These are phyloP conservation scores for Mesocentrotus franciscanus DNA, from an alignment of 53 echinoderm and acorn worm species.

Conservation along the genomic window DNA sequence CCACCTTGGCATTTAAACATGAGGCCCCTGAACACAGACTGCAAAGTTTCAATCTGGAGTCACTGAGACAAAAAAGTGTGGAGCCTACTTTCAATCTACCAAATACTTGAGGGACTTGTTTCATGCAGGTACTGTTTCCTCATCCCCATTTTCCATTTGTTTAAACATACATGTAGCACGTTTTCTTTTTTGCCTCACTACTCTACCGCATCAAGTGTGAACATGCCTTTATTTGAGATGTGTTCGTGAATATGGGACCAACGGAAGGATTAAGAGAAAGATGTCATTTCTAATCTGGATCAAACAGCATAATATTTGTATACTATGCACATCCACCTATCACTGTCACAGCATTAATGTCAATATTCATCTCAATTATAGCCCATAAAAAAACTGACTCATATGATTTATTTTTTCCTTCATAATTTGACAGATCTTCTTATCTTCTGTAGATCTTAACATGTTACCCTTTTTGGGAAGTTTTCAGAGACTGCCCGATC, in stretches of 20 bases:
- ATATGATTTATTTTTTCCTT: conserved; percentile 19
- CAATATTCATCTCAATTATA: not conserved
- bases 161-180: no score
- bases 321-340: not conserved
- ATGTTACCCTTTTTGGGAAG: not conserved
- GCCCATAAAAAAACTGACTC: not conserved
- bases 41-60: no score
- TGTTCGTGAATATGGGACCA: not conserved
- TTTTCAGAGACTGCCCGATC: not conserved
- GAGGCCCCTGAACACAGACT: no score
- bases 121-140: no score
- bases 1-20: no score
- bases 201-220: no score
- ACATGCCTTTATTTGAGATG: no score
- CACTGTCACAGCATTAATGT: not conserved
- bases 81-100: no score
- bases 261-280: not conserved
- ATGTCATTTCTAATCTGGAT: not conserved
- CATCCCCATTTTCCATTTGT: no score
- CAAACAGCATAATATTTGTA: not conserved
- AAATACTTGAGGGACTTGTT: no score
- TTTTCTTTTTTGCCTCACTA: no score
- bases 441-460: conserved; percentile 44
- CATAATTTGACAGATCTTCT: not conserved
- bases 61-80: no score